Evolutionary conservation across 2,888 invertebrate species (phyloP), one percentile per base, ranked within the genome.

Genomic region (Mythimna lalbum): DNA sequence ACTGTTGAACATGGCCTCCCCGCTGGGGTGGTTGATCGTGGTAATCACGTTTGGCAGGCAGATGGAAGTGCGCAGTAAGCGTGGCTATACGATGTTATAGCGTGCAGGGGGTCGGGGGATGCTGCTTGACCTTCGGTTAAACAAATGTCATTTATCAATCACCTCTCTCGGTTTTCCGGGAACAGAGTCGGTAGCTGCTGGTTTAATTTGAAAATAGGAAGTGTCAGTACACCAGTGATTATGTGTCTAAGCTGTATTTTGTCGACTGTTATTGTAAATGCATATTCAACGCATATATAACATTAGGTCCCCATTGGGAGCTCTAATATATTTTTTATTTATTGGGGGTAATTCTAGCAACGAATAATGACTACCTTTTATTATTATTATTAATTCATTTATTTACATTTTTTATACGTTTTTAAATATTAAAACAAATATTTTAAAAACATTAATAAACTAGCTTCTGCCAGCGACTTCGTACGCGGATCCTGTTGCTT

Each of bases 1-100:
- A 76, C 80, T 64, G 80, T 80, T 80, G 69, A 72, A 63, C 68
- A 63, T 63, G 43, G 55, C 64, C 39, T 43, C 53, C 59, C 49
- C 57, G 33, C 36, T n/a, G 27, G 53, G 59, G 66, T 50, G 57
- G 63, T n/a, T 79, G 47, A 59, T 63, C 39, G 52, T 23, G 57
- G 53, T 56, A 55, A 72, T 63, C 59, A 62, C 53, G 50, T 73
- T 63, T 63, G 39, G 39, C 49, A 55, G 50, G 49, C 33, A 66
- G 59, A 47, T 55, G 49, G 23, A 53, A 63, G 59, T 52, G 63
- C 47, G 43, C 80, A 66, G 47, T 52, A 73, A n/a, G 50, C 31
- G 33, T 14, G 19, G 9, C 12, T 21, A 12, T 73, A 59, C 39
- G 17, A 49, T 17, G 31, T n/a, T 36, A n/a, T 39, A 39, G 49